Percentiles rank a stretch among this genome's conserved stretches.
Conservation (phyloP, 92 coral and sea anemone genomes). For the Parazoanthus atlanticus region DNA sequence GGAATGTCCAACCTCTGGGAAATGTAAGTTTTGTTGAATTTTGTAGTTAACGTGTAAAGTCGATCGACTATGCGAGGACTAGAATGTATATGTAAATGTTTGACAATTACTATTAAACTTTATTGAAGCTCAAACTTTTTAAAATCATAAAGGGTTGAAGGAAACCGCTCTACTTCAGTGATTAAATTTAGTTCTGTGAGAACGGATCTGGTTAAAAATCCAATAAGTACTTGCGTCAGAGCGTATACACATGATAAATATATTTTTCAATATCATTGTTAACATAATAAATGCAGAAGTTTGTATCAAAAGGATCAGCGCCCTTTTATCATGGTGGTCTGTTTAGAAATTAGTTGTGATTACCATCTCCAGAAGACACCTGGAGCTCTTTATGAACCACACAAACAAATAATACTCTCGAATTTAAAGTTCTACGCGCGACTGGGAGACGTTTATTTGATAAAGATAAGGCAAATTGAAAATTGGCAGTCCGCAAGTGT, state of each 20-base stretch:
- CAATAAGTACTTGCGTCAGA: conserved; percentile 25
- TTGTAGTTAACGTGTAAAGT: not conserved
- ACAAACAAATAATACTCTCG: conserved; percentile 12
- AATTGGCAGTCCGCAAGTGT: not conserved
- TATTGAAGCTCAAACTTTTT: not conserved
- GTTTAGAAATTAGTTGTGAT: not conserved
- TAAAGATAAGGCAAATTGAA: not conserved
- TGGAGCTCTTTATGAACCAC: not conserved
- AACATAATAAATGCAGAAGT: not conserved
- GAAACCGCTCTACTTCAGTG: not conserved
- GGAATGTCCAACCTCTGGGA: conserved; percentile 49
- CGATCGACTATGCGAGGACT: not conserved
- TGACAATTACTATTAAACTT: not conserved
- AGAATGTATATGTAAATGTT: not conserved
- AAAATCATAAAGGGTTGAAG: not conserved
- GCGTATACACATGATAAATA: not conserved
- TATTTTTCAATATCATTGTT: not conserved
- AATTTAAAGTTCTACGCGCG: not conserved
- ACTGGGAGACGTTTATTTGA: not conserved
- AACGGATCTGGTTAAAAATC: conserved; percentile 13
- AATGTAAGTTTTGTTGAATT: conserved; percentile 54
- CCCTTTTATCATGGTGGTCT: not conserved
- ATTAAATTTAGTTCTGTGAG: not conserved
- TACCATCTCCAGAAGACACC: not conserved
- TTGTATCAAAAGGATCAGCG: conserved; percentile 3